Percentiles rank a stretch among this genome's conserved stretches.
Evolutionary conservation across 2,113 vertebrate species (phyloP).

Genomic region (Poeciliopsis retropinna): DNA sequence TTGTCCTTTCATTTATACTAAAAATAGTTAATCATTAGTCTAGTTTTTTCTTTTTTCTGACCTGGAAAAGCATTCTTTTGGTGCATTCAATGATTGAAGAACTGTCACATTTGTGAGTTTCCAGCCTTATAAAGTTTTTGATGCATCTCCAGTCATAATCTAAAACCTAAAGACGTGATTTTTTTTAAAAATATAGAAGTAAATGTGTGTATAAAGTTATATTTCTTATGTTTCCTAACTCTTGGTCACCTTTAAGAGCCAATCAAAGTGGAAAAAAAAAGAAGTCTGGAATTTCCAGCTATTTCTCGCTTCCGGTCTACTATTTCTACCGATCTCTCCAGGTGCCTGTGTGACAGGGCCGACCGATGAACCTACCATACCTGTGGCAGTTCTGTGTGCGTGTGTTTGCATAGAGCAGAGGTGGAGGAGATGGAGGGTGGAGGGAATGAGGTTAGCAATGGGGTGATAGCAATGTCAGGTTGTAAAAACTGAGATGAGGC

Average conservation of each 20-base stretch:
- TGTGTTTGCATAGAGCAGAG: constrained; percentile 37
- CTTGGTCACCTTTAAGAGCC: background rate
- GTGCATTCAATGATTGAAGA: background rate
- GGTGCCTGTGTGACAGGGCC: constrained; percentile 4
- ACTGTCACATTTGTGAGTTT: background rate
- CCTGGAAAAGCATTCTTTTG: background rate
- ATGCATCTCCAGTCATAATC: background rate
- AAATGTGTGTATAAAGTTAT: background rate
- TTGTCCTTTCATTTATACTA: background rate
- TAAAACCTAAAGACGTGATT: background rate
- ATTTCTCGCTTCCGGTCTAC: background rate
- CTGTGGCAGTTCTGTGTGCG: constrained; percentile 49
- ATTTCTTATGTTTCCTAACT: background rate
- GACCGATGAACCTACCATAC: constrained; percentile 33
- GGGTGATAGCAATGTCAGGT: constrained; percentile 77
- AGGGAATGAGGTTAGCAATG: constrained; percentile 66
- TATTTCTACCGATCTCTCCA: background rate
- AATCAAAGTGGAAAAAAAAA: background rate
- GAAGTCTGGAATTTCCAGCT: background rate
- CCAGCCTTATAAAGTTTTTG: background rate
- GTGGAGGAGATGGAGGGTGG: constrained; percentile 31
- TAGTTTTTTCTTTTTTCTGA: background rate
- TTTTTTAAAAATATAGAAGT: background rate
- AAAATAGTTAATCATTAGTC: background rate
- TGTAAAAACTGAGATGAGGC: constrained; percentile 78